These are phyloP conservation scores for Eurystomus gularis DNA, from an alignment of 2,113 vertebrate genomes.

Conservation along the genomic window DNA sequence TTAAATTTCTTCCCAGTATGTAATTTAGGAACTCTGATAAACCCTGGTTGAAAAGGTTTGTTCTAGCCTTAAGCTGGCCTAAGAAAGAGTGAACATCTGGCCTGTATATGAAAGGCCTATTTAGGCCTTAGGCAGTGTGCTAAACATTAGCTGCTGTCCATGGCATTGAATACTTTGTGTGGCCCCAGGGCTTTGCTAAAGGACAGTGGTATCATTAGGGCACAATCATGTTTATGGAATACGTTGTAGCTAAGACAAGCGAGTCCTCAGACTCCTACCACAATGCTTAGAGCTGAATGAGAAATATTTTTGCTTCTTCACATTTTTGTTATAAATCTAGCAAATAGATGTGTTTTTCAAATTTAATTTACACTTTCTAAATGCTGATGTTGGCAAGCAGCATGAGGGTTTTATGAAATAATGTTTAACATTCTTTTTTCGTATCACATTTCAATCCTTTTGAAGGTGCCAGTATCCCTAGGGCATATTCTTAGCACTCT, in stretches of 20 bases:
- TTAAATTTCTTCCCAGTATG: conserved; percentile 85
- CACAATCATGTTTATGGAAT: conserved; percentile 33
- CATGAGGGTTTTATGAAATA: neutral
- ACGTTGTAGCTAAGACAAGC: conserved; percentile 15
- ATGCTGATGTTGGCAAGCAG: neutral
- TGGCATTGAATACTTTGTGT: neutral
- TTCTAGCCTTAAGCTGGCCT: conserved; percentile 82
- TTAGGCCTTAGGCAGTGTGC: conserved; percentile 55
- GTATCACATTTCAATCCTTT: neutral
- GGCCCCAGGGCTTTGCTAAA: conserved; percentile 71
- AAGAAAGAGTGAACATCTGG: conserved; percentile 81
- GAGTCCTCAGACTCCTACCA: neutral
- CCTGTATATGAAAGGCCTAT: conserved; percentile 68
- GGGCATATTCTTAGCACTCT: neutral
- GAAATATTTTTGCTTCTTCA: neutral
- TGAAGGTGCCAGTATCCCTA: neutral
- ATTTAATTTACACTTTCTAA: neutral
- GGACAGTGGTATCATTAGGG: conserved; percentile 66
- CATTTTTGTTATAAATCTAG: neutral
- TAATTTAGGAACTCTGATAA: conserved; percentile 86
- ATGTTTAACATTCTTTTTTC: neutral
- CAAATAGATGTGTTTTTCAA: neutral
- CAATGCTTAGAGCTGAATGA: neutral
- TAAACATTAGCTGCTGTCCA: conserved; percentile 65
- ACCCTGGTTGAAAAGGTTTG: conserved; percentile 82